Percentiles rank a stretch among this genome's conserved stretches.
These are phyloP conservation scores for Stomatorhinus walkeri DNA, from an alignment of 2,797 vertebrate species.

Conservation along the genomic window DNA sequence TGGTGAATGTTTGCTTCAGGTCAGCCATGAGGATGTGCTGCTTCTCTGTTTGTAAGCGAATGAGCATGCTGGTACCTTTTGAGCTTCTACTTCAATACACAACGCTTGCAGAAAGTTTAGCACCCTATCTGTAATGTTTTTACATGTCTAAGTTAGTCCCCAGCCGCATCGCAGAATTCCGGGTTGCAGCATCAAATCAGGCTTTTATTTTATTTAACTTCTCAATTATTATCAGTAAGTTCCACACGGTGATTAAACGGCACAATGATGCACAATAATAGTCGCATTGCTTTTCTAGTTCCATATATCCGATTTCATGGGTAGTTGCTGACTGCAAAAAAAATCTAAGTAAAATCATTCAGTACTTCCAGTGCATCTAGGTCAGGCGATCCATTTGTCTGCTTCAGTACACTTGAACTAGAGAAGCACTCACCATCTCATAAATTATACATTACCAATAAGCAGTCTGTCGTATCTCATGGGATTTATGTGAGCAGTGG, in stretches of 20 bases:
- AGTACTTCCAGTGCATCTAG: neutral
- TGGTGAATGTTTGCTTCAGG: neutral
- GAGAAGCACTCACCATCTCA: neutral
- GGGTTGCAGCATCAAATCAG: neutral
- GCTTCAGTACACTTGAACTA: neutral
- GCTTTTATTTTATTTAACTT: constrained; percentile 45
- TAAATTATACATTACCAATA: neutral
- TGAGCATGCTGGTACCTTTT: neutral
- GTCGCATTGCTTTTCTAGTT: neutral
- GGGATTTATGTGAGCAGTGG: neutral
- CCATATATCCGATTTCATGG: neutral
- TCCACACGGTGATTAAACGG: constrained; percentile 47
- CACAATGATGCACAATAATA: constrained; percentile 38
- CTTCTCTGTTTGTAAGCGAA: neutral
- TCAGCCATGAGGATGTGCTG: neutral
- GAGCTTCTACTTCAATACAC: neutral
- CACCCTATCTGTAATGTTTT: neutral
- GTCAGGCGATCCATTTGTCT: neutral
- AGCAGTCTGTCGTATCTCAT: neutral
- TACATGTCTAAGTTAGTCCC: neutral
- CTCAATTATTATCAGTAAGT: constrained; percentile 47
- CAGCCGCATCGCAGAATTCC: neutral
- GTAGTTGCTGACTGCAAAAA: neutral
- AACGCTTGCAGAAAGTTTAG: neutral
- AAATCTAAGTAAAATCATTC: neutral